Evolutionary conservation across 2,797 vertebrate genomes (phyloP), one percentile per base, ranked within the genome.

Genomic region (Gila robusta): DNA sequence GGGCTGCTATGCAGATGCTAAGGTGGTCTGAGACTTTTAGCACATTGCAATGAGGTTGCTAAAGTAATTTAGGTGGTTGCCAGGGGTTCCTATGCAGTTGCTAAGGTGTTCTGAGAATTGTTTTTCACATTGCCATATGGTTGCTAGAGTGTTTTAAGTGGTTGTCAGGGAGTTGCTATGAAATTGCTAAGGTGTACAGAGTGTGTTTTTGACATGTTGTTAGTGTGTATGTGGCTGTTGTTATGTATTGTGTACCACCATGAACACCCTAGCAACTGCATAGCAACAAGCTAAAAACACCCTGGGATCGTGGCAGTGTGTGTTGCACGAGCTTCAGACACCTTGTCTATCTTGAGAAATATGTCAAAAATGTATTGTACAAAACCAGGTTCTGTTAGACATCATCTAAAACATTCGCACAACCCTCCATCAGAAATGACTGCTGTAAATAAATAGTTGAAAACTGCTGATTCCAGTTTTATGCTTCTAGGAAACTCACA

Each of bases 401-500:
- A 72, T 23, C 28, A 26, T 12, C 64, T 66, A 44, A 39, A 77
- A 37, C 78, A 52, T 79, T 26, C 44, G 1, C 32, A 6, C 16
- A 66, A 8, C 2, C 16, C 16, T 66, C 28, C 64, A 49, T 82
- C 79, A 79, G 54, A 37, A 69, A 28, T 49, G 32, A 74, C 39
- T n/a, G 66, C 44, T 4, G 28, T 73, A 44, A 86, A 62, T 76
- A 16, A 52, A 59, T 19, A 9, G 71, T 28, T 81, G 32, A 72
- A 66, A 76, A 54, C 52, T 32, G 64, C 81, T 81, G 54, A 80
- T 82, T 83, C 67, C 8, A 10, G 73, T 54, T 59, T 41, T 82
- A 56, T 37, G 59, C 71, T 73, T 82, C 71, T 62, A 88, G 44
- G 52, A 85, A 81, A 54, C 73, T 70, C 74, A 41, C 77, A 71